A percentile compares a stretch with the other conserved stretches of the same genome.
Evolutionary conservation across 2,113 vertebrate species (phyloP).

Genomic region (Morone saxatilis): DNA sequence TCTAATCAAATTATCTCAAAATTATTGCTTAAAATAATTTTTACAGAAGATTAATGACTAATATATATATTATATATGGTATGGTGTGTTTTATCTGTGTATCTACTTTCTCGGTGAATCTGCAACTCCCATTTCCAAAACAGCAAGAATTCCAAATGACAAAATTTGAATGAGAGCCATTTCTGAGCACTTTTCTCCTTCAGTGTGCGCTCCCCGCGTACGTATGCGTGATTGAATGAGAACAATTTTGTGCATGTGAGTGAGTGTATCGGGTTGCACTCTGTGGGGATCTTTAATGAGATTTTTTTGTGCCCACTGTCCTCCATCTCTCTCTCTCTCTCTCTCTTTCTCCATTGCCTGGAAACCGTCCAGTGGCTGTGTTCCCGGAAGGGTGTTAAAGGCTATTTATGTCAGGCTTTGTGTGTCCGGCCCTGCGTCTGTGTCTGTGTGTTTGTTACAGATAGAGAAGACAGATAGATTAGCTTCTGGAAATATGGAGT

Average conservation of each 20-base stretch:
- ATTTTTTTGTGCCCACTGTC: constrained; percentile 66
- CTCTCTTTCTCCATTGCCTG: constrained; percentile 67
- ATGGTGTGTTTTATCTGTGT: background rate
- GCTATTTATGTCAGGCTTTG: constrained; percentile 79
- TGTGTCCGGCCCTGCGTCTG: constrained; percentile 52
- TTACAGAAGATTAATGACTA: constrained; percentile 23
- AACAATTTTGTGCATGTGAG: constrained; percentile 53
- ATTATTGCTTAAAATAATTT: constrained; percentile 14
- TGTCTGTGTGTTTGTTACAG: constrained; percentile 61
- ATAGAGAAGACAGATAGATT: constrained; percentile 69
- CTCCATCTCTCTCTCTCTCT: constrained; percentile 64
- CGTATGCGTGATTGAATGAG: constrained; percentile 41
- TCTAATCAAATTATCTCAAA: constrained; percentile 25
- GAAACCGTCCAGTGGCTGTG: constrained; percentile 66
- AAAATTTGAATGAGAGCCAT: background rate
- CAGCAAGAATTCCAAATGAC: background rate
- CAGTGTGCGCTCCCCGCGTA: background rate
- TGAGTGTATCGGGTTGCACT: constrained; percentile 61
- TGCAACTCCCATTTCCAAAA: background rate
- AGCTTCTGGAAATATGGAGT: constrained; percentile 67
- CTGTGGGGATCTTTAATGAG: constrained; percentile 76
- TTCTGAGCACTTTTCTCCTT: constrained; percentile 2
- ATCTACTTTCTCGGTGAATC: background rate
- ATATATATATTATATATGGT: background rate
- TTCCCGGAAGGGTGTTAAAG: constrained; percentile 81